These are phyloP conservation scores for Cryptotermes secundus DNA, from an alignment of 1,140 invertebrate genomes.

Conservation along the genomic window DNA sequence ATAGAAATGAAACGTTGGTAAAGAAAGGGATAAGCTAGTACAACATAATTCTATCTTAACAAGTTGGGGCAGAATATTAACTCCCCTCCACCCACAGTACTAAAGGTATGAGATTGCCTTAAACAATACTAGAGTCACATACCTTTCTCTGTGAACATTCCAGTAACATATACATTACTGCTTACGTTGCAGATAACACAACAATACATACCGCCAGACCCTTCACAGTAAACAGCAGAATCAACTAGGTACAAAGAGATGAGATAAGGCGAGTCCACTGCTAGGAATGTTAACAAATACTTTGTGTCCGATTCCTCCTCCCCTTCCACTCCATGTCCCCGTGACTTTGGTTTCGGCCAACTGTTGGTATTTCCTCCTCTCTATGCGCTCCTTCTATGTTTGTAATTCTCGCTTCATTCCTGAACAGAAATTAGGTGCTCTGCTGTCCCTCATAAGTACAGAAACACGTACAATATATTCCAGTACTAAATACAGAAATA, in stretches of 20 bases:
- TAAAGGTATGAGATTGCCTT: not conserved
- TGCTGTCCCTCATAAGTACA: not conserved
- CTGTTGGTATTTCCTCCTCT: constrained; percentile 10
- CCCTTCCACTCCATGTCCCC: not conserved
- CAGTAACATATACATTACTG: not conserved
- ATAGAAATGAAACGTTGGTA: too few relatives aligned
- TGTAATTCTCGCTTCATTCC: not conserved
- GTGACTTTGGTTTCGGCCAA: constrained; percentile 4
- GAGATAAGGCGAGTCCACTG: not conserved
- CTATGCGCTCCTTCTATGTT: not conserved
- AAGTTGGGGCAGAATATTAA: not conserved
- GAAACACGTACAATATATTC: too few relatives aligned
- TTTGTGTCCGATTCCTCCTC: not conserved
- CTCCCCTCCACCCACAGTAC: not conserved
- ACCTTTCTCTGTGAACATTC: constrained; percentile 11
- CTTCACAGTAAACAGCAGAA: constrained; percentile 3
- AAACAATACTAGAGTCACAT: not conserved
- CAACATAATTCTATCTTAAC: not conserved
- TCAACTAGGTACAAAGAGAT: not conserved
- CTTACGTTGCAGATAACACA: not conserved
- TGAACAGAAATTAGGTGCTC: not conserved
- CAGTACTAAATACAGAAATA: too few relatives aligned
- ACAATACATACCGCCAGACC: not conserved
- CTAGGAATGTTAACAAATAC: constrained; percentile 2
- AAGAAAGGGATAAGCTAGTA: too few relatives aligned